Percentiles rank a stretch among this genome's conserved stretches.
Conservation (phyloP, 1,140 invertebrate genomes). For the Rhyacophila brunnea region DNA sequence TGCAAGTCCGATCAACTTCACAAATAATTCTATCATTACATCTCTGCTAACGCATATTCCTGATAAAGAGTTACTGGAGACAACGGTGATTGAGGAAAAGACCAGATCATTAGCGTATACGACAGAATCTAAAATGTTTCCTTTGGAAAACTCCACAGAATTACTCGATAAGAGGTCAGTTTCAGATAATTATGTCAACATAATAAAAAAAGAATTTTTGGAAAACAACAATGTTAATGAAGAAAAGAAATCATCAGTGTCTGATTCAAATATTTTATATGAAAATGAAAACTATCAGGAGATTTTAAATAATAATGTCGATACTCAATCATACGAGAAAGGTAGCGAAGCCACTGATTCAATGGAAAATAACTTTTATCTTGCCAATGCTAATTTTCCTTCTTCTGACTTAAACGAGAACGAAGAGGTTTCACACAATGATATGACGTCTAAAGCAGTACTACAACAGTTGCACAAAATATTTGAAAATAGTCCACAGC, state of each 20-base stretch:
- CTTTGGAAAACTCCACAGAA: conserved; percentile 17
- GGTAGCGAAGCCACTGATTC: conserved; percentile 3
- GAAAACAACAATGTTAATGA: background rate
- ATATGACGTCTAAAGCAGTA: conserved; percentile 38
- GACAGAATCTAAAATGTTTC: conserved; percentile 29
- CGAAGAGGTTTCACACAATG: conserved; percentile 35
- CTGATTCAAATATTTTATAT: background rate
- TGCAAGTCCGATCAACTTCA: conserved; percentile 45
- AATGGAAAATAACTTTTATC: conserved; percentile 14
- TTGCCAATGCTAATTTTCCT: conserved; percentile 15
- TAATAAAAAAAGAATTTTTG: background rate
- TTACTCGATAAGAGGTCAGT: conserved; percentile 1
- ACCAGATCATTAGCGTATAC: conserved; percentile 27
- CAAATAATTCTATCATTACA: conserved; percentile 23
- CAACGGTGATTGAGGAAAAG: conserved; percentile 32
- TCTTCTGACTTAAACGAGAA: conserved; percentile 37
- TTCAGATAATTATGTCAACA: background rate
- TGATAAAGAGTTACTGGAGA: conserved; percentile 31
- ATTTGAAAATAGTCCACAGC: conserved; percentile 40
- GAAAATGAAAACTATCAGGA: conserved; percentile 1
- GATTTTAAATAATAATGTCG: conserved; percentile 17
- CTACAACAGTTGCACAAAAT: conserved; percentile 50
- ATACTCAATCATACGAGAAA: conserved; percentile 8
- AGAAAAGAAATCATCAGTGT: background rate
- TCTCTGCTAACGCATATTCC: conserved; percentile 28